A percentile compares a stretch with the other conserved stretches of the same genome.
Evolutionary conservation across 2,888 invertebrate genomes (phyloP).

Genomic region (Drosophila ochracea): DNA sequence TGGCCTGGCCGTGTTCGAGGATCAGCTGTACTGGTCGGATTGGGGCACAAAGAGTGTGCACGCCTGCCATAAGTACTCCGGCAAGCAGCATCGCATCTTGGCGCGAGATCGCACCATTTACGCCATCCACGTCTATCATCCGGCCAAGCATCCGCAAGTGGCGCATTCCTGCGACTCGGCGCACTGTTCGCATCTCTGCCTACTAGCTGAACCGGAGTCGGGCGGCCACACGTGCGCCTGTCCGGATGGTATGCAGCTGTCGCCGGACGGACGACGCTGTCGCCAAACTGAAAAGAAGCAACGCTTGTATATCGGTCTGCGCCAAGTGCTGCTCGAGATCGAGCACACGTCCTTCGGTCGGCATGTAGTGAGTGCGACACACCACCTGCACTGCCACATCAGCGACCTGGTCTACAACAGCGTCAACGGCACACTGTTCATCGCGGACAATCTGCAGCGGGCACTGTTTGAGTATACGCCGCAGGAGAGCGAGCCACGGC

Average conservation of each 20-base stretch:
- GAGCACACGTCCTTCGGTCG: conserved; percentile 89
- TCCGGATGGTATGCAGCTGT: conserved; percentile 89
- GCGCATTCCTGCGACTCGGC: conserved; percentile 88
- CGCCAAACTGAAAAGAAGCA: conserved; percentile 85
- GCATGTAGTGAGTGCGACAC: conserved; percentile 86
- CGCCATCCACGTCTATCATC: conserved; percentile 91
- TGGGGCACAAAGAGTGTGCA: conserved; percentile 91
- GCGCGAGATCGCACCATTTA: conserved; percentile 86
- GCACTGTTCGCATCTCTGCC: conserved; percentile 91
- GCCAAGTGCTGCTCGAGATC: conserved; percentile 87
- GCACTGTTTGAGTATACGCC: conserved; percentile 85
- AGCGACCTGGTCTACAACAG: conserved; percentile 90
- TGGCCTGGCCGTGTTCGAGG: conserved; percentile 94
- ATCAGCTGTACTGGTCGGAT: conserved; percentile 95
- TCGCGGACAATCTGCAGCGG: conserved; percentile 86
- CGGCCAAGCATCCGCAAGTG: conserved; percentile 87
- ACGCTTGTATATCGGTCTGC: conserved; percentile 86
- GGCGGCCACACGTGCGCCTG: conserved; percentile 90
- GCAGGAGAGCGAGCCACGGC: conserved; percentile 1
- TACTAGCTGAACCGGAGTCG: conserved; percentile 87
- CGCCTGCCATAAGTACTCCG: conserved; percentile 91
- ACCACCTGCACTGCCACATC: conserved; percentile 86
- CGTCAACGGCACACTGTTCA: conserved; percentile 86
- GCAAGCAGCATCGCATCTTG: conserved; percentile 87
- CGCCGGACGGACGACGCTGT: conserved; percentile 87